Conservation (phyloP, 2,797 vertebrate species). For the Bradypodion pumilum region DNA sequence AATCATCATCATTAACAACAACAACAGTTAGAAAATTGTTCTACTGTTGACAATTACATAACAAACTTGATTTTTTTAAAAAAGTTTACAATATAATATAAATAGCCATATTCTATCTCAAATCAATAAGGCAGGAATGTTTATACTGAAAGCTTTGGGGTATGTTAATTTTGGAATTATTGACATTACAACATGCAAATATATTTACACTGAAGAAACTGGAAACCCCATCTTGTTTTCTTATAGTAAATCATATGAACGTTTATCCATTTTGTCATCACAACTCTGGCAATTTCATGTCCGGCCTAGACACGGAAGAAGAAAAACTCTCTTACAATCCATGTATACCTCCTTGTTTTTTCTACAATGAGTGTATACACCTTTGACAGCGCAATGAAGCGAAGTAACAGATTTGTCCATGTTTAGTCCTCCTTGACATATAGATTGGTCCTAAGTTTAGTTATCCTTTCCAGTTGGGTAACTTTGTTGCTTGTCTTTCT, state of each 20-base stretch:
- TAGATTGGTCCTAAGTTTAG: background rate
- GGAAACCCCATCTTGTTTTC: background rate
- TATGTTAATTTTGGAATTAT: background rate
- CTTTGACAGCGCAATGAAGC: background rate
- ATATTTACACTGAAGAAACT: background rate
- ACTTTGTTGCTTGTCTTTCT: background rate
- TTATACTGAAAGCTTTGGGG: conserved; percentile 1
- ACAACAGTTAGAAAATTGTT: no score
- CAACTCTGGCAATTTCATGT: no score
- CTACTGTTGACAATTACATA: conserved; percentile 47
- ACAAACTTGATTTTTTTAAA: conserved; percentile 56
- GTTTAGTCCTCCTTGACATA: background rate
- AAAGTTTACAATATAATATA: conserved; percentile 27
- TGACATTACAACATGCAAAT: background rate
- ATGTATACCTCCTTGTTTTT: background rate
- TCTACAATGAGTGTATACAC: background rate
- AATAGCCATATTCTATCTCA: conserved; percentile 47
- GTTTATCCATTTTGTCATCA: no score
- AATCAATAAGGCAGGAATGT: background rate
- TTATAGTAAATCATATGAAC: background rate
- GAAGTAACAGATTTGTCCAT: background rate
- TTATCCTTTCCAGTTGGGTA: background rate
- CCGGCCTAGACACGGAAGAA: no score
- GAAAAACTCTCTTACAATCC: background rate
- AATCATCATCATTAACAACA: no score